Conservation (phyloP, 2,888 invertebrate genomes). For the Drosophila heteroneura region DNA sequence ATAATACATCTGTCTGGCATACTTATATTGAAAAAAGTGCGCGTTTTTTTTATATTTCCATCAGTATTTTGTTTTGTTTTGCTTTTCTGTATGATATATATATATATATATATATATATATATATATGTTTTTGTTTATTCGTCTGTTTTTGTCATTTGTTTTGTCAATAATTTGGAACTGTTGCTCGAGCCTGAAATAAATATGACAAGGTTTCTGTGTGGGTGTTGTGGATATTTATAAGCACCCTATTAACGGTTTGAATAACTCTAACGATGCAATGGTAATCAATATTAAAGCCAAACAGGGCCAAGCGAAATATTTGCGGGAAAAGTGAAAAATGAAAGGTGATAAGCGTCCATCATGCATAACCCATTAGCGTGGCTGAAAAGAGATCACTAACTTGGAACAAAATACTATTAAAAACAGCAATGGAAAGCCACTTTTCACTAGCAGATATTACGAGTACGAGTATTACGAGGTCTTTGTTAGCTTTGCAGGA, state of each 20-base stretch:
- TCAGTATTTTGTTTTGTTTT: conserved; percentile 19
- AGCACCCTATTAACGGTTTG: conserved; percentile 32
- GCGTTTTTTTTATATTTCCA: conserved; percentile 8
- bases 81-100: conserved; percentile 5
- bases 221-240: conserved; percentile 6
- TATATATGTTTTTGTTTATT: conserved; percentile 28
- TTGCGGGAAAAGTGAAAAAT: conserved; percentile 42
- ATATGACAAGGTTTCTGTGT: conserved; percentile 55
- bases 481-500: not conserved
- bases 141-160: conserved; percentile 68
- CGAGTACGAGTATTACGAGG: not conserved
- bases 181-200: conserved; percentile 67
- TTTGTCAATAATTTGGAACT: conserved; percentile 81
- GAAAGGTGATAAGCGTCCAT: conserved; percentile 49
- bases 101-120: not conserved
- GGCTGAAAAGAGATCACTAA: conserved; percentile 6
- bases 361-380: conserved; percentile 54
- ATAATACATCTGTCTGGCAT: not conserved
- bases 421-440: not conserved
- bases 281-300: conserved; percentile 55
- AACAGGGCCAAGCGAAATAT: conserved; percentile 23
- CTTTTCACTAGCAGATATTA: conserved; percentile 1
- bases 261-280: conserved; percentile 40
- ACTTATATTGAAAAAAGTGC: conserved; percentile 10
- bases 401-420: conserved; percentile 1